A percentile compares a stretch with the other conserved stretches of the same genome.
phyloP scores from a whole-genome alignment of 2,113 vertebrate species.

The Haliaeetus leucogaster region DNA sequence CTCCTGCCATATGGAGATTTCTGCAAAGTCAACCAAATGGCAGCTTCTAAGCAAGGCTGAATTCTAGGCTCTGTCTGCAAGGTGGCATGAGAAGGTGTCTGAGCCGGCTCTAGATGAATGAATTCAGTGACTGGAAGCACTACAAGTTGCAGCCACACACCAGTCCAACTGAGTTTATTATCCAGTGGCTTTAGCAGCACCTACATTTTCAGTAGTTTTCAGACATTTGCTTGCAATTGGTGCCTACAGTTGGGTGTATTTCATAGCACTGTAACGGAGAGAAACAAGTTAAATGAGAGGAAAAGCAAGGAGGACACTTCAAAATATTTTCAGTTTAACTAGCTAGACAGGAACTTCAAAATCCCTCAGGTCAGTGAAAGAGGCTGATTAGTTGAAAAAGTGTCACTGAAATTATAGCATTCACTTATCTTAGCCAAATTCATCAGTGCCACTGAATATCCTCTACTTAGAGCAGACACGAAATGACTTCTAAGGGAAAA shows the following conservation, averaged over 20 bases:
- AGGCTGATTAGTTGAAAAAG: background rate
- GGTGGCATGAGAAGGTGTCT: background rate
- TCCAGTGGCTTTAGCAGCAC: background rate
- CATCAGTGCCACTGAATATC: background rate
- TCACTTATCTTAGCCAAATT: background rate
- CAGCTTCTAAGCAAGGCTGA: background rate
- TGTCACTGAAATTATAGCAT: background rate
- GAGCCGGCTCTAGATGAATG: background rate
- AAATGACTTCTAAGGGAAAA: background rate
- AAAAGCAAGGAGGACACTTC: background rate
- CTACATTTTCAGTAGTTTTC: background rate
- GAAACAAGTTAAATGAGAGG: background rate
- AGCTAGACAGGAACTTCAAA: background rate
- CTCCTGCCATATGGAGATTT: constrained; percentile 2
- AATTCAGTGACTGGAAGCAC: background rate
- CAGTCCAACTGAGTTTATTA: background rate
- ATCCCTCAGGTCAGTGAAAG: background rate
- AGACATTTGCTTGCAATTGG: background rate
- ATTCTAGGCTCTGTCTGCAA: background rate
- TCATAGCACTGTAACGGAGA: background rate
- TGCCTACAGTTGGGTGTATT: background rate
- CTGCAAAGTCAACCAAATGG: background rate
- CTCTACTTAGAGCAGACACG: background rate
- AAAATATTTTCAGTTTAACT: background rate
- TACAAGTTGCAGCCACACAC: background rate